phyloP scores from a whole-genome alignment of 2,888 invertebrate species.

The Kryphioiulus occultus region DNA sequence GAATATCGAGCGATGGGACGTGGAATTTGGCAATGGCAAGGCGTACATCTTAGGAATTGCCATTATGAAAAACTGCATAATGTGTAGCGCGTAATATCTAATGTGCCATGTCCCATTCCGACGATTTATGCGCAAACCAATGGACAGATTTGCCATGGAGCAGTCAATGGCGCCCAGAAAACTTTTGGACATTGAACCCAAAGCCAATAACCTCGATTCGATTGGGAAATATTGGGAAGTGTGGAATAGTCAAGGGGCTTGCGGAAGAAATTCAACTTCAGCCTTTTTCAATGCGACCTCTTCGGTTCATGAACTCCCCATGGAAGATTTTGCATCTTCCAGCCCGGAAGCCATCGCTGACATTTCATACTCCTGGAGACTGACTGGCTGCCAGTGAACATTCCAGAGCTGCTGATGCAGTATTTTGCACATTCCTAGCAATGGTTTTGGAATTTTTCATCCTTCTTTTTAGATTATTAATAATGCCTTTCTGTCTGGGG shows the following conservation, averaged over 20 bases:
- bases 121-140: not conserved
- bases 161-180: not conserved
- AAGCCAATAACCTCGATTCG: conserved; percentile 33
- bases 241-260: not conserved
- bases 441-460: not conserved
- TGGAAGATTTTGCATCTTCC: not conserved
- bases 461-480: not conserved
- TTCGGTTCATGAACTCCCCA: not conserved
- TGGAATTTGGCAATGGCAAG: not conserved
- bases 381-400: conserved; percentile 2
- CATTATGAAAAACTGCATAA: conserved; percentile 27
- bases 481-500: not conserved
- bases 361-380: not conserved
- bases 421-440: conserved; percentile 21
- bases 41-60: not conserved
- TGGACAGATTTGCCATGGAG: not conserved
- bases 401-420: not conserved
- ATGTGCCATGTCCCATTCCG: not conserved
- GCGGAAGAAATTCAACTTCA: not conserved
- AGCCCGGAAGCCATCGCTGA: conserved; percentile 25
- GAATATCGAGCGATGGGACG: not conserved
- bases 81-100: not conserved
- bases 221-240: conserved; percentile 22
- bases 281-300: not conserved
- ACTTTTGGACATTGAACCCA: conserved; percentile 39